phyloP scores from a whole-genome alignment of 2,113 vertebrate species.

The Xenus cinereus region DNA sequence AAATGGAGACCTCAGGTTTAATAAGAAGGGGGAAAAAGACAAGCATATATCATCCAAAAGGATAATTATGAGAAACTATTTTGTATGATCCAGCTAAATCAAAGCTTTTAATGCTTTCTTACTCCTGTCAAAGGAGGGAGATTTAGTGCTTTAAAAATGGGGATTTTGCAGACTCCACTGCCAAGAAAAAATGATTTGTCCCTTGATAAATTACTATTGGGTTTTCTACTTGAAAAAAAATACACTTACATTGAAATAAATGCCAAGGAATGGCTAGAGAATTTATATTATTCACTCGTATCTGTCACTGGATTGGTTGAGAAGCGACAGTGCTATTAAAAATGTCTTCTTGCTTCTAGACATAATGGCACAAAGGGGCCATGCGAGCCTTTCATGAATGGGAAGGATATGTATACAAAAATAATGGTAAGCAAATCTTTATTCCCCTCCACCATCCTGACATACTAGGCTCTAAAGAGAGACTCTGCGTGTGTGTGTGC shows the following conservation, averaged over 20 bases:
- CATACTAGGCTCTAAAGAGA: background rate
- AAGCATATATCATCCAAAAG: constrained; percentile 84
- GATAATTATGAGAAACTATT: constrained; percentile 89
- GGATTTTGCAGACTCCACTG: constrained; percentile 85
- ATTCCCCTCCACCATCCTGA: background rate
- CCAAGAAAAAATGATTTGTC: constrained; percentile 85
- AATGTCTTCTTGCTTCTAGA: constrained; percentile 67
- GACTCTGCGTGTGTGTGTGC: too few species aligned
- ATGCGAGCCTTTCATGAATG: background rate
- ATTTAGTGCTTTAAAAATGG: constrained; percentile 85
- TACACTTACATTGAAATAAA: constrained; percentile 84
- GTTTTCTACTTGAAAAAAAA: constrained; percentile 80
- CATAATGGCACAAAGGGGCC: constrained; percentile 49
- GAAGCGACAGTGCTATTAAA: constrained; percentile 75
- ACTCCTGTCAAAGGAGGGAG: constrained; percentile 81
- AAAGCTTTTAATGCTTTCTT: constrained; percentile 87
- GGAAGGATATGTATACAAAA: background rate
- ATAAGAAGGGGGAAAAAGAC: constrained; percentile 80
- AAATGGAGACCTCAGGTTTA: constrained; percentile 85
- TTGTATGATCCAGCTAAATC: constrained; percentile 86
- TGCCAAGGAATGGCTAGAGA: constrained; percentile 80
- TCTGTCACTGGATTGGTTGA: constrained; percentile 75
- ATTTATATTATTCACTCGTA: constrained; percentile 79
- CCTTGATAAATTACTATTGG: constrained; percentile 84
- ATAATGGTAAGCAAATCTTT: constrained; percentile 27